These are phyloP conservation scores for Melitaea cinxia DNA, from an alignment of 1,140 invertebrate species.

Conservation along the genomic window DNA sequence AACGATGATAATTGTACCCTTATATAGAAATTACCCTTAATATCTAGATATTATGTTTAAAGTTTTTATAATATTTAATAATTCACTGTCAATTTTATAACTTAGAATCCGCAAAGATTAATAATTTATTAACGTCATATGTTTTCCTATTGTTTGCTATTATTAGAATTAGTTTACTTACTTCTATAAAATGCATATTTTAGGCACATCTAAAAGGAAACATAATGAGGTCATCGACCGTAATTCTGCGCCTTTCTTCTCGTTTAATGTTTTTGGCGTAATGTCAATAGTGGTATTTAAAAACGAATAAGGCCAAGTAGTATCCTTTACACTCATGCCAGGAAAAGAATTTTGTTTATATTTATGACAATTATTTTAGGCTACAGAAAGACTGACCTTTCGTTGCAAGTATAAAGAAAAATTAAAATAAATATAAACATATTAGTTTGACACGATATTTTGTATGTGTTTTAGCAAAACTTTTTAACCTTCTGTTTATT, in stretches of 20 bases:
- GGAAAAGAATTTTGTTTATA: slow-evolving; percentile 8
- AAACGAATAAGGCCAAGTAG: slow-evolving; percentile 33
- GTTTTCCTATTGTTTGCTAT: not conserved
- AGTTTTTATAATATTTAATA: no score
- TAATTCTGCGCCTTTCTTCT: slow-evolving; percentile 51
- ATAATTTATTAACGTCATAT: no score
- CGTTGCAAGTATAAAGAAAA: not conserved
- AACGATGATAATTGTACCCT: no score
- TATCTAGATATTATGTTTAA: no score
- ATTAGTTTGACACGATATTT: not conserved
- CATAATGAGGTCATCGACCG: slow-evolving; percentile 58
- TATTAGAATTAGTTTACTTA: not conserved
- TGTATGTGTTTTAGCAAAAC: no score
- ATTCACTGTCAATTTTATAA: no score
- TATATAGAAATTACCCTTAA: no score
- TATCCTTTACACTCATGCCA: slow-evolving; percentile 30
- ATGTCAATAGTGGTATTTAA: slow-evolving; percentile 51
- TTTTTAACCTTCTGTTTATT: no score
- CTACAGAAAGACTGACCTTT: no score
- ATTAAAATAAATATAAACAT: not conserved
- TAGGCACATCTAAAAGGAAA: slow-evolving; percentile 11
- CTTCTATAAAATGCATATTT: slow-evolving; percentile 1
- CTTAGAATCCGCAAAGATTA: no score
- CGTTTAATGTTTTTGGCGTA: slow-evolving; percentile 52
- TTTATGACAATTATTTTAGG: not conserved